phyloP scores from a whole-genome alignment of 2,888 invertebrate genomes.

The Sinodicranocentrus sp. region DNA sequence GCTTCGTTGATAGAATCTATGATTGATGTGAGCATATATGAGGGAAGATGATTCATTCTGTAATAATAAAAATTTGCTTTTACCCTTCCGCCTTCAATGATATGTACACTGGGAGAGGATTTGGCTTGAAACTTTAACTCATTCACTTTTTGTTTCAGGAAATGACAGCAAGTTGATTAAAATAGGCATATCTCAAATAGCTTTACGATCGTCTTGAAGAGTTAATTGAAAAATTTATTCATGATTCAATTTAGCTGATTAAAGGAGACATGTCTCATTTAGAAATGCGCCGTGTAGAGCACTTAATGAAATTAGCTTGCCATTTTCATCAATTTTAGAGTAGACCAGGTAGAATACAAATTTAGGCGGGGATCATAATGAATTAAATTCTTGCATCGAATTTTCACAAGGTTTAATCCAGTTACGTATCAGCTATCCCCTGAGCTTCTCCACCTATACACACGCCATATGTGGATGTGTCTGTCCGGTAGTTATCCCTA shows the following conservation, averaged over 20 bases:
- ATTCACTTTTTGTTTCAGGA: slow-evolving; percentile 29
- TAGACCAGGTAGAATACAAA: slow-evolving; percentile 27
- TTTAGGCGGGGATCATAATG: slow-evolving; percentile 8
- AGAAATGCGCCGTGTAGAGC: not conserved
- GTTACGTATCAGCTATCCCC: not conserved
- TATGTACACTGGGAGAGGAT: too few species aligned
- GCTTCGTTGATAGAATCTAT: too few species aligned
- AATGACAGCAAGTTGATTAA: slow-evolving; percentile 52
- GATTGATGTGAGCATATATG: too few species aligned
- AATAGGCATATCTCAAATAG: slow-evolving; percentile 33
- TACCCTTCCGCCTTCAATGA: too few species aligned
- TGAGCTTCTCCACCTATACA: not conserved
- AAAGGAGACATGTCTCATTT: slow-evolving; percentile 11
- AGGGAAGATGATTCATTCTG: too few species aligned
- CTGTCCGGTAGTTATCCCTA: not conserved
- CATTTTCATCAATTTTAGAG: not conserved
- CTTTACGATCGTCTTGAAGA: not conserved
- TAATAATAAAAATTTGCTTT: too few species aligned
- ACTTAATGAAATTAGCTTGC: slow-evolving; percentile 3
- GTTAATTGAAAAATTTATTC: slow-evolving; percentile 54
- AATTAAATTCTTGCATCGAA: too few species aligned
- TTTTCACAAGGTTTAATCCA: too few species aligned
- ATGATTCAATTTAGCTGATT: slow-evolving; percentile 42
- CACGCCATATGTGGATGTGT: not conserved
- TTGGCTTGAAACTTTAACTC: too few species aligned